A percentile compares a stretch with the other conserved stretches of the same genome.
Conservation (phyloP, 2,888 invertebrate species). For the Coenonympha glycerion region DNA sequence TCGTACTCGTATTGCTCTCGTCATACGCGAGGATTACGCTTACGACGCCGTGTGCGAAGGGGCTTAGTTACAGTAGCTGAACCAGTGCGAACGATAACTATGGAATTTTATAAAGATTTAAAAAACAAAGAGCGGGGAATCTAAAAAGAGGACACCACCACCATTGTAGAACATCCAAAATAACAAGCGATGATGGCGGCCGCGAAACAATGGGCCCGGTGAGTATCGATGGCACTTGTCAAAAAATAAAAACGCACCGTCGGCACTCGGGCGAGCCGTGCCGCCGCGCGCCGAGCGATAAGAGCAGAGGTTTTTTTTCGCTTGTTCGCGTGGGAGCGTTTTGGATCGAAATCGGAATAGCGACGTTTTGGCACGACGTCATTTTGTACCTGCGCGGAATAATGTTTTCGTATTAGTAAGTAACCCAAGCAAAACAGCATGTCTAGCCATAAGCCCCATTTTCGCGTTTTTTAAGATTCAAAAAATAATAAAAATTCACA, state of each 20-base stretch:
- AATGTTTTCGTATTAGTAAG: background rate
- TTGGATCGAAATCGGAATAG: constrained; percentile 33
- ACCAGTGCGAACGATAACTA: background rate
- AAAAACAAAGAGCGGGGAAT: constrained; percentile 1
- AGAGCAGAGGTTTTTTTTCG: constrained; percentile 31
- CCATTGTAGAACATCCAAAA: constrained; percentile 39
- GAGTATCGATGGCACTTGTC: constrained; percentile 69
- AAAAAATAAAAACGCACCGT: constrained; percentile 58
- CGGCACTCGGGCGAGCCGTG: constrained; percentile 32
- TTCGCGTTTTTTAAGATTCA: no score
- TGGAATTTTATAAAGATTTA: background rate
- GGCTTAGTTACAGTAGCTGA: no score
- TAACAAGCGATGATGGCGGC: constrained; percentile 52
- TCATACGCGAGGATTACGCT: no score
- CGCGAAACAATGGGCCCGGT: constrained; percentile 59
- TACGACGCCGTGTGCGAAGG: no score
- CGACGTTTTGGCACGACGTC: constrained; percentile 29
- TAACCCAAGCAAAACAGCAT: no score
- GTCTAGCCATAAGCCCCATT: no score
- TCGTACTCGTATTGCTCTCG: no score
- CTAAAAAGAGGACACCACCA: constrained; percentile 9
- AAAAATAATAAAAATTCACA: no score
- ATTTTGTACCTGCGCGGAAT: constrained; percentile 14
- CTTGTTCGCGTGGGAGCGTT: constrained; percentile 33
- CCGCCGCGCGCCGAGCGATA: constrained; percentile 38